phyloP scores from a whole-genome alignment of 2,888 invertebrate species.

The Thera obeliscata region DNA sequence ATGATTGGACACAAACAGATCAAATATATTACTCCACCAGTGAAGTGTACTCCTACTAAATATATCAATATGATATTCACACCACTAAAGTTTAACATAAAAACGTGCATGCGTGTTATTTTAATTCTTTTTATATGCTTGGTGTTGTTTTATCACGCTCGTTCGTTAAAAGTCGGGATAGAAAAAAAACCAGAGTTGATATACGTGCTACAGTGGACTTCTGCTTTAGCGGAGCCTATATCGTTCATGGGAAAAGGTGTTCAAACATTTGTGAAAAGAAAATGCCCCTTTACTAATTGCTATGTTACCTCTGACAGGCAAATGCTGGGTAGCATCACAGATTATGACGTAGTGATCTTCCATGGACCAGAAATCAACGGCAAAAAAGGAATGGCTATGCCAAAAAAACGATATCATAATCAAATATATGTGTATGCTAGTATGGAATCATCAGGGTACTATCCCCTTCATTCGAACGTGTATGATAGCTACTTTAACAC shows the following conservation, averaged over 20 bases:
- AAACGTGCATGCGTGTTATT: constrained; percentile 4
- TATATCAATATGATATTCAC: background rate
- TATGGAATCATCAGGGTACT: constrained; percentile 60
- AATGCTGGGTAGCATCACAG: constrained; percentile 46
- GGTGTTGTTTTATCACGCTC: background rate
- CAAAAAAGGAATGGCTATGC: constrained; percentile 35
- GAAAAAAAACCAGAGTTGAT: constrained; percentile 11
- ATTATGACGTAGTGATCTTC: constrained; percentile 63
- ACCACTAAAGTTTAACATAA: background rate
- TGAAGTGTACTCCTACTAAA: background rate
- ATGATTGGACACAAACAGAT: background rate
- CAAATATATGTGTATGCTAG: constrained; percentile 62
- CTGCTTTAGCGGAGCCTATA: constrained; percentile 48
- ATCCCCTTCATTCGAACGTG: constrained; percentile 49
- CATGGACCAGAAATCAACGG: constrained; percentile 53
- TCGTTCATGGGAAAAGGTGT: constrained; percentile 50
- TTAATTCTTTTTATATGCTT: background rate
- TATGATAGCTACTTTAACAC: constrained; percentile 60
- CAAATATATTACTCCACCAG: background rate
- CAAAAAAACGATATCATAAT: constrained; percentile 47
- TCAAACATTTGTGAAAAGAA: constrained; percentile 52
- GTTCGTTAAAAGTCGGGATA: background rate
- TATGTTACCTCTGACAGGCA: constrained; percentile 55
- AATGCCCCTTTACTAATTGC: constrained; percentile 61
- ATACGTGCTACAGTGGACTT: constrained; percentile 53